Conservation (phyloP, 2,113 vertebrate species). For the Vidua chalybeata region DNA sequence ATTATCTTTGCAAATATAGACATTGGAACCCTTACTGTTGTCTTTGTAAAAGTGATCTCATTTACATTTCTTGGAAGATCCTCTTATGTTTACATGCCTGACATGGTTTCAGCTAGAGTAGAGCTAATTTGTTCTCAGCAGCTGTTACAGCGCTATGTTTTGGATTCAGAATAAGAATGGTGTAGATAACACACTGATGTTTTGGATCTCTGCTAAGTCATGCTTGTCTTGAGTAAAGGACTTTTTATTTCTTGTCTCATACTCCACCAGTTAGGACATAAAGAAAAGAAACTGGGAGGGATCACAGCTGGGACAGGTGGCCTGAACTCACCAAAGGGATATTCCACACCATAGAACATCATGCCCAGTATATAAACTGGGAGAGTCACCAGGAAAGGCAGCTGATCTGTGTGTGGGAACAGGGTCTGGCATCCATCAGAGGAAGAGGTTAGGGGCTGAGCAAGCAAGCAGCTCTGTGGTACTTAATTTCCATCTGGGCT, state of each 20-base stretch:
- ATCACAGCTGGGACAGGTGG: background rate
- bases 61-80: background rate
- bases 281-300: background rate
- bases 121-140: background rate
- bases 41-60: background rate
- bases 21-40: background rate
- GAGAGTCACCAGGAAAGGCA: background rate
- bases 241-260: too few species aligned
- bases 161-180: background rate
- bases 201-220: background rate
- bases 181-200: background rate
- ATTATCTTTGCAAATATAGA: background rate
- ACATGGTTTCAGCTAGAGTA: background rate
- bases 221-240: background rate
- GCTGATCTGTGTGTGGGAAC: background rate
- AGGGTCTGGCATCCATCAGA: background rate
- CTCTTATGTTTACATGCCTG: background rate
- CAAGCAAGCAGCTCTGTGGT: background rate
- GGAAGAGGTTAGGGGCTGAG: background rate
- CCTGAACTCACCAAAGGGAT: background rate
- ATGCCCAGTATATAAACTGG: background rate
- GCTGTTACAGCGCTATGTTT: background rate
- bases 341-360: background rate
- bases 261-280: background rate
- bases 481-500: background rate